Evolutionary conservation across 37 sponge, comb jelly and placozoan species (phyloP), one percentile per base, ranked within the genome.

Genomic region (Beroe ovata): DNA sequence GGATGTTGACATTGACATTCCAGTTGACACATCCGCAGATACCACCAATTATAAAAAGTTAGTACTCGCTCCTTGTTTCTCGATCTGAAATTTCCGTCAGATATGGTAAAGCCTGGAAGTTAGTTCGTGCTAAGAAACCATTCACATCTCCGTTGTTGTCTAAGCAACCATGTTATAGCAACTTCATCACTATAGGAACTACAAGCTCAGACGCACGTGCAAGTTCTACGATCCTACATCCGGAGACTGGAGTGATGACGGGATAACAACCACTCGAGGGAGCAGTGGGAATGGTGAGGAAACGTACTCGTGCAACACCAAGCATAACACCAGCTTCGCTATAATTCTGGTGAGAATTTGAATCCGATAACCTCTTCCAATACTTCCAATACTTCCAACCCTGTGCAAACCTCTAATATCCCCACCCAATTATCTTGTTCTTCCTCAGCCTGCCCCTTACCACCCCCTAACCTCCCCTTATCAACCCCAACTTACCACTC

Each of bases 281-380:
- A 40, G 4, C 84, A 40, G 47, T 40, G 84, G 54, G 41, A 28
- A 14, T 16, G 42, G 28, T 3, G 84, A 77, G 84, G 20, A 2
- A 54, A 37, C 8, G 8, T 77, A 77, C 47, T 8, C 47, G 6
- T 77, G 84, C 21, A 20, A 37, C 23, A 32, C 36, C 28, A 2
- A 40, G 0, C 84, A 77, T 41, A 77, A 77, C 84, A 77, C 84
- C 54, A 42, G 54, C 22, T 77, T 77, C 47, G 84, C 84, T 41
- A 77, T 77, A 21, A 77, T 77, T 19, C 84, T 77, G 41, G 84
- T 77, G 23, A 77, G 84, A n/a, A n/a, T n/a, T n/a, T n/a, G n/a
- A n/a, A n/a, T n/a, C n/a, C n/a, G n/a, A n/a, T n/a, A n/a, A n/a
- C n/a, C n/a, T n/a, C n/a, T n/a, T n/a, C n/a, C n/a, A n/a, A n/a